phyloP scores from a whole-genome alignment of 2,888 invertebrate genomes.

The Cosmia trapezina region DNA sequence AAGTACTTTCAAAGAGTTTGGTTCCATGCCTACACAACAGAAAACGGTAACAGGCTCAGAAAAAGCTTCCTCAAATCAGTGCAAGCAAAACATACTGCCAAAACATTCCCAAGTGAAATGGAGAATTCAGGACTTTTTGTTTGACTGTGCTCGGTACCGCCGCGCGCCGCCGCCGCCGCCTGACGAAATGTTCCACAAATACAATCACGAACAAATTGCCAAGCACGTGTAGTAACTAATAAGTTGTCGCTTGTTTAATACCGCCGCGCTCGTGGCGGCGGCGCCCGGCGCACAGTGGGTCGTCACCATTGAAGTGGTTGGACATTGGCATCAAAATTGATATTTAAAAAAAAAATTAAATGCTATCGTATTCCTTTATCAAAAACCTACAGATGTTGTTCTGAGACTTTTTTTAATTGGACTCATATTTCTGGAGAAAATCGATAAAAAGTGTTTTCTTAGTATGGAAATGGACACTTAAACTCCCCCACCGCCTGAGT shows the following conservation, averaged over 20 bases:
- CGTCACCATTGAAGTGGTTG: no score
- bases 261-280: not conserved
- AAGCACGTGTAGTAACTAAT: not conserved
- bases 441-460: no score
- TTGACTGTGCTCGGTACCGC: not conserved
- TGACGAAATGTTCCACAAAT: not conserved
- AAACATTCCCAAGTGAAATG: slow-evolving; percentile 17
- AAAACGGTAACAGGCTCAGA: slow-evolving; percentile 1
- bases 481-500: no score
- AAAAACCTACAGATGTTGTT: no score
- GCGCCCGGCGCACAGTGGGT: no score
- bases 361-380: no score
- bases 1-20: not conserved
- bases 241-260: slow-evolving; percentile 5
- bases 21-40: not conserved
- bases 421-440: no score
- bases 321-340: no score
- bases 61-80: not conserved
- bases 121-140: slow-evolving; percentile 25
- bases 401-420: no score
- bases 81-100: slow-evolving; percentile 3
- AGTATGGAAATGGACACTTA: no score
- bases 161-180: not conserved
- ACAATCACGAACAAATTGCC: slow-evolving; percentile 14
- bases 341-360: no score